Evolutionary conservation across 2,113 vertebrate genomes (phyloP), one percentile per base, ranked within the genome.

Genomic region (Ahaetulla prasina): DNA sequence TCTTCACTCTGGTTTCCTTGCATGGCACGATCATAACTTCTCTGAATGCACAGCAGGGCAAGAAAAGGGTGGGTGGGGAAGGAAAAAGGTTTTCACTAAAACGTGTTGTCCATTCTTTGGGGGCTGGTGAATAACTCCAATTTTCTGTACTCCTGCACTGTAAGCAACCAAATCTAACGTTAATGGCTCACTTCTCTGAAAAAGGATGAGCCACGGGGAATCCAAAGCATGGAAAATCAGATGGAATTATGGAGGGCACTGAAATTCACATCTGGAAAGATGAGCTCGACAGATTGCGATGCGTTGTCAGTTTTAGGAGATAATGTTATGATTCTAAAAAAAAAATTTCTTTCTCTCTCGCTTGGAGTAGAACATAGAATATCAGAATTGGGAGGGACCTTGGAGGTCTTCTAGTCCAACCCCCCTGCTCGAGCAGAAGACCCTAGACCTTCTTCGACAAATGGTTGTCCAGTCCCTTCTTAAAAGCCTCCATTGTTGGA

Each of bases 1-100:
- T 90, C 93, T 92, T 92, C 91, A 92, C 54, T 43, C 85, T 2
- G 22, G 91, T 91, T 94, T 94, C 47, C 93, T 90, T 22, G 0
- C 23, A 0, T 22, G 74, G 35, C 10, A 49, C 18, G 20, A 85
- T 94, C 80, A 0, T 25, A 43, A 0, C 22, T 43, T 93, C 84
- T 49, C 55, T 92, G 85, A 93, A 88, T 7, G 18, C 0, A 4
- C 84, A 8, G 89, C n/a, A 95, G 85, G 85, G 12, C 12, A 27
- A 57, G 55, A 9, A 57, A 57, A 23, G 55, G 20, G 8, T 52
- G 39, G 12, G 57, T n/a, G 25, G 12, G 52, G 12, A 12, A 35
- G 55, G 23, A 35, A 89, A 30, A 47, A 18, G 43, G 68, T 35
- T 68, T 49, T 43, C 7, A 35, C 20, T 55, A 57, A 47, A 85